Percentiles rank a stretch among this genome's conserved stretches.
These are phyloP conservation scores for Hapalemur alaotrensis DNA, from an alignment of 2,797 vertebrate genomes.

Conservation along the genomic window DNA sequence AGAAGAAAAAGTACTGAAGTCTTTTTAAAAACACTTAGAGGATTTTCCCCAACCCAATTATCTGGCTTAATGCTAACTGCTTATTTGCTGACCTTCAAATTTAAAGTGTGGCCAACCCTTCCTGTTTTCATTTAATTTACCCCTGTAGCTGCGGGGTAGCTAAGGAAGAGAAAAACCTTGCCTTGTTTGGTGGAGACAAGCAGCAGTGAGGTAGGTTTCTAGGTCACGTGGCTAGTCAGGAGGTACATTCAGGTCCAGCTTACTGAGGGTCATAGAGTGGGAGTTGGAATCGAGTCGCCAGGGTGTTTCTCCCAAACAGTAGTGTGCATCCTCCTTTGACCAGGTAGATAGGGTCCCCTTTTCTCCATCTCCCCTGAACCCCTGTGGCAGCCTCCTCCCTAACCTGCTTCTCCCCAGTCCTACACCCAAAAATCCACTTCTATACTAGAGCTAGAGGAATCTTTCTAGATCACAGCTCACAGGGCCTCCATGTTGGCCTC, in stretches of 20 bases:
- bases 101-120: not conserved
- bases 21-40: not conserved
- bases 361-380: not conserved
- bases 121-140: slow-evolving; percentile 28
- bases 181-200: not conserved
- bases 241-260: not conserved
- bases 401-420: not conserved
- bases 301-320: accelerated
- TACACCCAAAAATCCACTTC: not conserved
- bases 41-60: not conserved
- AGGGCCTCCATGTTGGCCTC: not conserved
- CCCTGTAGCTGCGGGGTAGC: not conserved
- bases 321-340: accelerated
- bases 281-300: too few relatives aligned
- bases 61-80: not conserved
- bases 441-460: not conserved
- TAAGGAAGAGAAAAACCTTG: not conserved
- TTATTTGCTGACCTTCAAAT: slow-evolving; percentile 17
- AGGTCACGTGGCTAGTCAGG: not conserved
- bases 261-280: not conserved
- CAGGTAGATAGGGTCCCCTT: not conserved
- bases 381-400: not conserved
- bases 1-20: not conserved
- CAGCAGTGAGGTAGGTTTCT: not conserved
- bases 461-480: not conserved